Evolutionary conservation across 2,888 invertebrate species (phyloP).

Genomic region (Empis livida): DNA sequence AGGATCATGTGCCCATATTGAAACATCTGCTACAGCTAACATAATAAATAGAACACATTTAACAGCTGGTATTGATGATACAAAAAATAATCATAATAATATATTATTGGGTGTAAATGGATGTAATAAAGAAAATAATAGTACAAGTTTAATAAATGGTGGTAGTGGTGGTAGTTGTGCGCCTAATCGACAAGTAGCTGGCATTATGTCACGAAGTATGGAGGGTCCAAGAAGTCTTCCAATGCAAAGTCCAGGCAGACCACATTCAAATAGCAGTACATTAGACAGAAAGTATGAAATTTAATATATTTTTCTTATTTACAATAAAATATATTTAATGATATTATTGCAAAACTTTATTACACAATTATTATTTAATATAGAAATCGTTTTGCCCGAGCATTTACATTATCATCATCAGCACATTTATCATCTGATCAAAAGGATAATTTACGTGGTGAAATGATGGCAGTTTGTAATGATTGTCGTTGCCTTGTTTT

Average conservation of each 20-base stretch:
- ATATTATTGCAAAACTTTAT: no score
- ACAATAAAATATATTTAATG: no score
- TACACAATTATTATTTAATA: no score
- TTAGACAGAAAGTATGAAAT: slow-evolving; percentile 41
- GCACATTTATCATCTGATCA: slow-evolving; percentile 36
- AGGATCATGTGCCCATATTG: slow-evolving; percentile 25
- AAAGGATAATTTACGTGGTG: slow-evolving; percentile 54
- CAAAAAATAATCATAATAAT: neutral
- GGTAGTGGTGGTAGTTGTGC: slow-evolving; percentile 9
- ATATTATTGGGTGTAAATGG: slow-evolving; percentile 8
- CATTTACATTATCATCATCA: slow-evolving; percentile 42
- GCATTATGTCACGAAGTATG: slow-evolving; percentile 45
- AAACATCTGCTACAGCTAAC: slow-evolving; percentile 33
- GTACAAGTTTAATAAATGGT: slow-evolving; percentile 15
- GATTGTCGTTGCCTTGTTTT: slow-evolving; percentile 91
- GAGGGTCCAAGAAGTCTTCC: slow-evolving; percentile 46
- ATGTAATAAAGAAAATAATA: slow-evolving; percentile 17
- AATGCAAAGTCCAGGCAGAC: slow-evolving; percentile 33
- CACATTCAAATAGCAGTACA: slow-evolving; percentile 37
- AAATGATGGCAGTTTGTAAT: slow-evolving; percentile 82
- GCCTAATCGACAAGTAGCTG: slow-evolving; percentile 25
- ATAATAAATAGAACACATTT: slow-evolving; percentile 26
- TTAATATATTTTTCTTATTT: no score
- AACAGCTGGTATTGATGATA: slow-evolving; percentile 18
- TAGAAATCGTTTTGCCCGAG: slow-evolving; percentile 50